Conservation (phyloP, 2,888 invertebrate genomes). For the Agrochola litura region DNA sequence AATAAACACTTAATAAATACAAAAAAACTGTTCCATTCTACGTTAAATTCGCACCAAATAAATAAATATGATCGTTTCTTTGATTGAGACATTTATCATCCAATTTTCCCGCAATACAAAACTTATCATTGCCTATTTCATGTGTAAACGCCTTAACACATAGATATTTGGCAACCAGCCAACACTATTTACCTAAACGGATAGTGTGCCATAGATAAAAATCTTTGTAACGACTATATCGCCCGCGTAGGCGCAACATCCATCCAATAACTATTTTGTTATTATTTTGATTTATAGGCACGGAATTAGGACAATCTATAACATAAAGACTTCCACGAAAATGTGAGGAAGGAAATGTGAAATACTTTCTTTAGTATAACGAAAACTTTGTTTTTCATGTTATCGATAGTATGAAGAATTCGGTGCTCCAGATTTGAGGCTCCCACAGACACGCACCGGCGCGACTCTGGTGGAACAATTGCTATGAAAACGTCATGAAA, state of each 20-base stretch:
- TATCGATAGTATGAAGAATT: not conserved
- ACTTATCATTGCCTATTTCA: conserved; percentile 9
- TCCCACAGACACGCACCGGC: no score
- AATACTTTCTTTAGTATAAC: conserved; percentile 4
- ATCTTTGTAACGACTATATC: conserved; percentile 44
- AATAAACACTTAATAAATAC: no score
- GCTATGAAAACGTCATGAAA: no score
- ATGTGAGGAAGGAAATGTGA: conserved; percentile 16
- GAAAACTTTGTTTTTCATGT: conserved; percentile 15
- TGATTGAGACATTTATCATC: not conserved
- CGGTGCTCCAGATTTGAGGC: not conserved
- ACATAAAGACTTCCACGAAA: conserved; percentile 31
- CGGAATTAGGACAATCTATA: conserved; percentile 46
- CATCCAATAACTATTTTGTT: conserved; percentile 45
- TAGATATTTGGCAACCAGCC: conserved; percentile 53
- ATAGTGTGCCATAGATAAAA: conserved; percentile 61
- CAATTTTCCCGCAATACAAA: not conserved
- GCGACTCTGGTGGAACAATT: no score
- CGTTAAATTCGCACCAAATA: not conserved
- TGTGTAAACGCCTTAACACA: conserved; percentile 23
- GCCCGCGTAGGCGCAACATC: conserved; percentile 44
- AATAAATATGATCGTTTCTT: not conserved
- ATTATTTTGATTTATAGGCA: conserved; percentile 54
- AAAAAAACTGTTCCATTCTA: not conserved
- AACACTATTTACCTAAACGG: conserved; percentile 58